Conservation (phyloP, 2,797 vertebrate genomes). For the Micrastur ruficollis region DNA sequence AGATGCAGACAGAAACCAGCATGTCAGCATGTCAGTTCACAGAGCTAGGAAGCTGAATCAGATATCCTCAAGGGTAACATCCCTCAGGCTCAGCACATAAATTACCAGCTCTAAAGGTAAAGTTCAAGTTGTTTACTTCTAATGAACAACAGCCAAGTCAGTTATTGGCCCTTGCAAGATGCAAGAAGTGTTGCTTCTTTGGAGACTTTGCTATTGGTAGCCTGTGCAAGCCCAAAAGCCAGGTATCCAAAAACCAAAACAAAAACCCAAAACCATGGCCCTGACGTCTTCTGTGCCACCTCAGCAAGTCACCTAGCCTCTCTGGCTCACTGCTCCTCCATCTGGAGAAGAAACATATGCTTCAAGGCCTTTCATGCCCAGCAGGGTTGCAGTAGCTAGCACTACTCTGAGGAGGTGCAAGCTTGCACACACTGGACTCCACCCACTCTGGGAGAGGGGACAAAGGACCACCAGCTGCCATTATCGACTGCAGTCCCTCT, state of each 20-base stretch:
- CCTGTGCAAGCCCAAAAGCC: background rate
- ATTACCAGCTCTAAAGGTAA: background rate
- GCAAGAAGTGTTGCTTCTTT: background rate
- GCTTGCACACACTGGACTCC: background rate
- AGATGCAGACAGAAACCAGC: background rate
- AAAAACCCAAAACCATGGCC: background rate
- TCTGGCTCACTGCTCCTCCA: background rate
- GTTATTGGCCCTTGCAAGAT: background rate
- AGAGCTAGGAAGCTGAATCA: background rate
- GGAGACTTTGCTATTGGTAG: background rate
- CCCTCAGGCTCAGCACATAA: background rate
- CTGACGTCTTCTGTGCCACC: background rate
- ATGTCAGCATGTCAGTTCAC: background rate
- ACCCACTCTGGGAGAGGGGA: background rate
- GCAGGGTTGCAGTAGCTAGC: background rate
- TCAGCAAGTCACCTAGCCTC: background rate
- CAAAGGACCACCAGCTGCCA: background rate
- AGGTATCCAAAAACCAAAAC: background rate
- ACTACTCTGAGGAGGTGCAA: background rate
- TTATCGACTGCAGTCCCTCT: background rate
- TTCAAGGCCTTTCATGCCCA: background rate
- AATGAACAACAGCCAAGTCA: background rate
- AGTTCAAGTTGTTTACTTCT: background rate
- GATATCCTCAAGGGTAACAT: background rate
- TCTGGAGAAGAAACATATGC: fast-evolving